Percentiles rank a stretch among this genome's conserved stretches.
phyloP scores from a whole-genome alignment of 2,888 invertebrate species.

The Rambutsinella grinnellia region DNA sequence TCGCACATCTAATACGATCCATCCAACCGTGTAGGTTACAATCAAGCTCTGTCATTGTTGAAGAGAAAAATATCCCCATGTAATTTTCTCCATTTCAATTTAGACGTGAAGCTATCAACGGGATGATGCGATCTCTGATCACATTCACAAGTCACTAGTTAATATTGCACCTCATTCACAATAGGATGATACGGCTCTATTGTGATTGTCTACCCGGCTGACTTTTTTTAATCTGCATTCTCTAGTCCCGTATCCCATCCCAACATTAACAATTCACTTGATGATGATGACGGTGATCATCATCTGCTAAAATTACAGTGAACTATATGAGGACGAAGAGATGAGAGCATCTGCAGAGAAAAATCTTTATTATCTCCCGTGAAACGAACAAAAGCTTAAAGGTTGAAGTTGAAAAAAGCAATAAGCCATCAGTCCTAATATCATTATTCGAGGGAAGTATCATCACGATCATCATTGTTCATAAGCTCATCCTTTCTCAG shows the following conservation, averaged over 20 bases:
- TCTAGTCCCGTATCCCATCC: slow-evolving; percentile 11
- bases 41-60: not conserved
- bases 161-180: slow-evolving; percentile 22
- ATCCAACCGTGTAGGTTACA: not conserved
- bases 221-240: slow-evolving; percentile 27
- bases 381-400: slow-evolving; percentile 16
- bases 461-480: not conserved
- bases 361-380: slow-evolving; percentile 35
- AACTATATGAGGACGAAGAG: not conserved
- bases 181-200: slow-evolving; percentile 31
- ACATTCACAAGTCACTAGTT: slow-evolving; percentile 17
- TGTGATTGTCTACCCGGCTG: slow-evolving; percentile 31
- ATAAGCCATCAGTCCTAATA: slow-evolving; percentile 39
- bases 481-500: not conserved
- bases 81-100: not conserved
- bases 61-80: not conserved
- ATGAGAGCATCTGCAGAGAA: slow-evolving; percentile 33
- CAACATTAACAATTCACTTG: slow-evolving; percentile 42
- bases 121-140: slow-evolving; percentile 35
- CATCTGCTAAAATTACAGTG: not conserved
- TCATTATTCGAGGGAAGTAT: slow-evolving; percentile 30
- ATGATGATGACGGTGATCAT: not conserved
- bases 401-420: slow-evolving; percentile 19
- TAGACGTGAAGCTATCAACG: slow-evolving; percentile 4
- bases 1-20: not conserved